Evolutionary conservation across 2,113 vertebrate species (phyloP).

Genomic region (Ginglymostoma cirratum): DNA sequence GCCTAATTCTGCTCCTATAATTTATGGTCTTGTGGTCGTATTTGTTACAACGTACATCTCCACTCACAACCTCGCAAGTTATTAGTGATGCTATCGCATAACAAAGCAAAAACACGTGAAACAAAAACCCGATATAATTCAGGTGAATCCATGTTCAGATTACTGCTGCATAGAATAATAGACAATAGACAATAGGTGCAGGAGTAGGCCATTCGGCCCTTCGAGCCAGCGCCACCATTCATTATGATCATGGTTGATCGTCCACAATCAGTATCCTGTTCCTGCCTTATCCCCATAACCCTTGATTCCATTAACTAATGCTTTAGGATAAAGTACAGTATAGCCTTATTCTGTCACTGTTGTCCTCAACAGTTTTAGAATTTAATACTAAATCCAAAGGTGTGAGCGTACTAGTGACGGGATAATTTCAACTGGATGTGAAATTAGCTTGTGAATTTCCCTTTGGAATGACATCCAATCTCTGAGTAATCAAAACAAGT

Average conservation of each 20-base stretch:
- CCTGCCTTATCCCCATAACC: too few relatives aligned
- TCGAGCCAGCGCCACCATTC: too few relatives aligned
- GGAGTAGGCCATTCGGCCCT: too few relatives aligned
- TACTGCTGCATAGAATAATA: not conserved
- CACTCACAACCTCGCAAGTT: not conserved
- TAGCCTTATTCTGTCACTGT: not conserved
- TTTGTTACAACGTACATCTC: not conserved
- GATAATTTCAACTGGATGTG: not conserved
- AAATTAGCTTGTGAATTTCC: not conserved
- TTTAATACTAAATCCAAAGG: not conserved
- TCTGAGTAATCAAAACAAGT: not conserved
- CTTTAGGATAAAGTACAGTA: not conserved
- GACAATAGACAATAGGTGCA: too few relatives aligned
- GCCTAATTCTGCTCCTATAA: too few relatives aligned
- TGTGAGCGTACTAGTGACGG: not conserved
- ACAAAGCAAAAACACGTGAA: not conserved
- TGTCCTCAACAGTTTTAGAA: not conserved
- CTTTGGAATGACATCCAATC: not conserved
- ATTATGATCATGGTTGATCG: too few relatives aligned
- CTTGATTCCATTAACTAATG: too few relatives aligned
- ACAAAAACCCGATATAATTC: not conserved
- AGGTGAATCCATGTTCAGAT: not conserved
- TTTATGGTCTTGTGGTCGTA: not conserved
- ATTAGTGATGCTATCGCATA: not conserved
- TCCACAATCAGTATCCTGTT: too few relatives aligned